Evolutionary conservation across 2,888 invertebrate genomes (phyloP).

Genomic region (Netelia melanura): DNA sequence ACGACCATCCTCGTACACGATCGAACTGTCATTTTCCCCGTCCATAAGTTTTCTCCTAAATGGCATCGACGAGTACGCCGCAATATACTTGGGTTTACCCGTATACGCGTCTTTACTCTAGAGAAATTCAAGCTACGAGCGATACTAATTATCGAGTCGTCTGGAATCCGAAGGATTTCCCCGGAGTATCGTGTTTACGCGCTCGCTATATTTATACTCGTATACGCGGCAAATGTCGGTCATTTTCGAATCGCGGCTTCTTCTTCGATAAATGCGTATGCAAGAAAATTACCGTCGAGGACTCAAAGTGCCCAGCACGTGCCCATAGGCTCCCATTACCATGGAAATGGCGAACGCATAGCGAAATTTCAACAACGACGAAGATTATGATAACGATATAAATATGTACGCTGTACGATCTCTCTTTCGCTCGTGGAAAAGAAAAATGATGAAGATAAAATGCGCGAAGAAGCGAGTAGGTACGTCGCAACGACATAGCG

Average conservation of each 20-base stretch:
- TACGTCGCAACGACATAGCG: constrained; percentile 7
- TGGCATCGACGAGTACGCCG: neutral
- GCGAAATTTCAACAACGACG: constrained; percentile 37
- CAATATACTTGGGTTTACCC: neutral
- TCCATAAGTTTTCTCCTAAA: constrained; percentile 6
- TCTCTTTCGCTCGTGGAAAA: constrained; percentile 35
- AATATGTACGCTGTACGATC: constrained; percentile 4
- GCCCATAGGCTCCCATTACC: constrained; percentile 35
- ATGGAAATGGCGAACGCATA: constrained; percentile 55
- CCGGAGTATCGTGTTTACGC: constrained; percentile 41
- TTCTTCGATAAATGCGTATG: neutral
- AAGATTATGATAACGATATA: neutral
- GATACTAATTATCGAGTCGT: constrained; percentile 53
- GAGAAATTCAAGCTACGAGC: constrained; percentile 55
- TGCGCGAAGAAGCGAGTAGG: neutral
- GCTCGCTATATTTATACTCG: constrained; percentile 2
- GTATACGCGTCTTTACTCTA: neutral
- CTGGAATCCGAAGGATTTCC: constrained; percentile 55
- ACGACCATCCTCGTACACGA: no score
- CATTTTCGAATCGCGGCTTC: constrained; percentile 52
- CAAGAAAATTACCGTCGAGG: neutral
- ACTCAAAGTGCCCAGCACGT: constrained; percentile 24
- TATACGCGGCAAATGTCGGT: constrained; percentile 40
- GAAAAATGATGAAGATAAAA: constrained; percentile 44
- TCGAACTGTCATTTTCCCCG: neutral